Evolutionary conservation across 2,888 invertebrate species (phyloP).

Genomic region (Phyllotreta cruciferae): DNA sequence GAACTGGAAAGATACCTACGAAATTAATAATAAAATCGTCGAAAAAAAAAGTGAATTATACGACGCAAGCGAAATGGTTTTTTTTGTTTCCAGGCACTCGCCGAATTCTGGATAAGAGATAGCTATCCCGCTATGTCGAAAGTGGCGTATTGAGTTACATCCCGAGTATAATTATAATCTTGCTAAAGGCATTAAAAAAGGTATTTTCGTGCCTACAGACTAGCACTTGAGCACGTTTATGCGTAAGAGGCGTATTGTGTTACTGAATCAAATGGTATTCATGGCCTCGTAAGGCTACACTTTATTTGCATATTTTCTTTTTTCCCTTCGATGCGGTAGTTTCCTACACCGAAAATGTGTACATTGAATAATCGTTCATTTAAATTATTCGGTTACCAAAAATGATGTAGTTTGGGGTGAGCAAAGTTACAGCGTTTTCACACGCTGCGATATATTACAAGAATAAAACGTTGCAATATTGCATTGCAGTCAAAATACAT

Average conservation of each 20-base stretch:
- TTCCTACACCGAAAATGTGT: constrained; percentile 8
- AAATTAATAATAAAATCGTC: too few relatives aligned
- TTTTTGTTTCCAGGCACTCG: constrained; percentile 23
- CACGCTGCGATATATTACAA: too few relatives aligned
- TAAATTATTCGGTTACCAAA: too few relatives aligned
- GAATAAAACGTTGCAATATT: too few relatives aligned
- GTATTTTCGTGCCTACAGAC: constrained; percentile 51
- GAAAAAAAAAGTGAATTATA: too few relatives aligned
- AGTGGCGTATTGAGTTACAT: constrained; percentile 38
- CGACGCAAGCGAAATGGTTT: neutral
- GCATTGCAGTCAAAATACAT: too few relatives aligned
- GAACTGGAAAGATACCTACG: too few relatives aligned
- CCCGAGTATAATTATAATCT: constrained; percentile 46
- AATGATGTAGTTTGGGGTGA: too few relatives aligned
- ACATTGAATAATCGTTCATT: too few relatives aligned
- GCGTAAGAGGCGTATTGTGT: constrained; percentile 46
- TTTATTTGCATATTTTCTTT: constrained; percentile 30
- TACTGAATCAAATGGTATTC: constrained; percentile 40
- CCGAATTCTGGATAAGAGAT: constrained; percentile 28
- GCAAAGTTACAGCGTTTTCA: too few relatives aligned
- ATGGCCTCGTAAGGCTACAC: constrained; percentile 21
- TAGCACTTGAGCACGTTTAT: constrained; percentile 51
- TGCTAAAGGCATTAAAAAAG: constrained; percentile 45
- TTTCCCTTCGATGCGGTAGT: constrained; percentile 5
- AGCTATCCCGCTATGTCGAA: constrained; percentile 26